Evolutionary conservation across 2,888 invertebrate genomes (phyloP).

Genomic region (Drosophila ustulata): DNA sequence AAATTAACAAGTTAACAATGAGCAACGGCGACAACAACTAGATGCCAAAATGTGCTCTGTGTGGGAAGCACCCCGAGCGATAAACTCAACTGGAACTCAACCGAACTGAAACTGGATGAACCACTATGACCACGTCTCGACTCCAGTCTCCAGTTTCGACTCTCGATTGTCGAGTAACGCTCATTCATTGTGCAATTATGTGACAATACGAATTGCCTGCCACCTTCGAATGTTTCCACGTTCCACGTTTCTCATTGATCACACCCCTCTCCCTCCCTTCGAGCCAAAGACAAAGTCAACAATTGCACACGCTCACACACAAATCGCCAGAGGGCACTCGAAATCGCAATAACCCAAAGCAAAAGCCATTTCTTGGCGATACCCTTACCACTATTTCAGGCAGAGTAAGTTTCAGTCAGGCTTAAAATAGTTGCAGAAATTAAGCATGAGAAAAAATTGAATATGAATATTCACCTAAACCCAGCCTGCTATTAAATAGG

Average conservation of each 20-base stretch:
- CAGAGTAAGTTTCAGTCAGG: conserved; percentile 9
- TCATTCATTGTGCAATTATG: conserved; percentile 73
- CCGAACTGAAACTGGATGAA: conserved; percentile 20
- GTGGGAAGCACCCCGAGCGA: conserved; percentile 76
- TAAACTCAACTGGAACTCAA: conserved; percentile 21
- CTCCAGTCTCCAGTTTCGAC: not conserved
- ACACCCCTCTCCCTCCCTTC: not conserved
- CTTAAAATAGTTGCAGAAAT: not conserved
- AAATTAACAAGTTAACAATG: conserved; percentile 82
- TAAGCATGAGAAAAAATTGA: too few species aligned
- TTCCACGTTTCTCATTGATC: conserved; percentile 20
- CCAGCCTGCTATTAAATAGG: too few species aligned
- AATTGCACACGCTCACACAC: conserved; percentile 25
- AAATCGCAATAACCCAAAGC: conserved; percentile 11
- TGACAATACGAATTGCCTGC: conserved; percentile 47
- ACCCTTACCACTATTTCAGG: not conserved
- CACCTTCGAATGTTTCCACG: conserved; percentile 16
- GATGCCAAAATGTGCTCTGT: conserved; percentile 38
- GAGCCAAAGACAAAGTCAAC: conserved; percentile 43
- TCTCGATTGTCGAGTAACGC: conserved; percentile 16
- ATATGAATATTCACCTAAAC: not conserved
- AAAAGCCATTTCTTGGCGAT: conserved; percentile 7
- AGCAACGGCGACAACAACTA: conserved; percentile 13
- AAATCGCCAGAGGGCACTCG: conserved; percentile 50
- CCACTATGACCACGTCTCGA: not conserved